Evolutionary conservation across 2,113 vertebrate species (phyloP), one percentile per base, ranked within the genome.

Genomic region (Chaetura pelagica): DNA sequence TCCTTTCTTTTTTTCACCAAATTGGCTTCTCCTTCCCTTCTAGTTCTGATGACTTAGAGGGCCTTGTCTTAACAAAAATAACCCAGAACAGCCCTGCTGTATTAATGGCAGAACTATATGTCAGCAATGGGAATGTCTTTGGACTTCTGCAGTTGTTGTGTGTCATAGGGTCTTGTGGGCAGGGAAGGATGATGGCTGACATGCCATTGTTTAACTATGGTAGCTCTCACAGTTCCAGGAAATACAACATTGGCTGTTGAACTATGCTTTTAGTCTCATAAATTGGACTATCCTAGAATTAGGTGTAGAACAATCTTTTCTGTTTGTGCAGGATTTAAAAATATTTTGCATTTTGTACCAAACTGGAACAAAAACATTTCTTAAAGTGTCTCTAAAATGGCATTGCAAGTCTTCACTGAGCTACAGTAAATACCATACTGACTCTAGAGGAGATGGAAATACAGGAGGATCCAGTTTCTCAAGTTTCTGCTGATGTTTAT

Each of bases 401-500:
- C 80, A 78, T 77, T 97, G 49, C 81, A 96, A 87, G 59, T 93
- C 82, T 88, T 87, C n/a, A 15, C 30, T 46, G 84, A 71, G 58
- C 78, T 84, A 7, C 46, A 20, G 52, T 77, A 82, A 81, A 58
- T 77, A 80, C 55, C 66, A 74, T 62, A n/a, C 52, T n/a, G 68
- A 58, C 79, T 82, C 58, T 74, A 91, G 86, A 93, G 85, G 77
- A 87, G 91, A 83, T 80, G 68, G 79, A 88, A 89, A 49, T 62
- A 34, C 42, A 32, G 72, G 90, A 90, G 54, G 90, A 96, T 96
- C 96, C 2, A 11, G 71, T 97, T 97, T 93, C 87, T 86, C 84
- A 40, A 19, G 75, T 95, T 97, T 88, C 75, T 91, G 79, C 89
- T 95, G 95, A 87, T 93, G 94, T 95, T 96, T 94, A 20, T 95